These are phyloP conservation scores for Tetrax tetrax DNA, from an alignment of 2,113 vertebrate species.

Conservation along the genomic window DNA sequence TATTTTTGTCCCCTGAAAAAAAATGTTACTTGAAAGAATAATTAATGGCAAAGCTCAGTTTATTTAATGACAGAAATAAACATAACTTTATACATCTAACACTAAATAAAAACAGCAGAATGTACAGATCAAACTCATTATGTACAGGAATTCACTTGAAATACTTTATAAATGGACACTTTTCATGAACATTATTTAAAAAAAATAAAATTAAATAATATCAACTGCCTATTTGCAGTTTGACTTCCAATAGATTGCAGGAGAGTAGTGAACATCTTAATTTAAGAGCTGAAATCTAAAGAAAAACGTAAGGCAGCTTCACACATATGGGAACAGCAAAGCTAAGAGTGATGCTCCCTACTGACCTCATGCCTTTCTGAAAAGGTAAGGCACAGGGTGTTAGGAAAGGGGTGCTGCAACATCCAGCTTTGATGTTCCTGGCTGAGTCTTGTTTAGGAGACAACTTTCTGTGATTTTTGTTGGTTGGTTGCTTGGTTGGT, in stretches of 20 bases:
- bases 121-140: slow-evolving; percentile 48
- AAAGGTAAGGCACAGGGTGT: background rate
- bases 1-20: fast-evolving
- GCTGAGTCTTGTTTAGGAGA: background rate
- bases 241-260: background rate
- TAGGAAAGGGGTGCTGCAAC: background rate
- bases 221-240: background rate
- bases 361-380: background rate
- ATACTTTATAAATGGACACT: background rate
- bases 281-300: background rate
- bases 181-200: background rate
- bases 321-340: background rate
- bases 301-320: slow-evolving; percentile 30
- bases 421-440: background rate
- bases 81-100: slow-evolving; percentile 39
- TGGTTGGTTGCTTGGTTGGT: background rate
- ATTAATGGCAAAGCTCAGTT: slow-evolving; percentile 26
- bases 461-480: background rate
- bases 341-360: background rate
- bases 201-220: background rate
- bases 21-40: background rate
- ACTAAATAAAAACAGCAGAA: slow-evolving; percentile 50
- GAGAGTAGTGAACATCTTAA: background rate
- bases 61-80: slow-evolving; percentile 55
- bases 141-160: slow-evolving; percentile 39